Base-by-base conservation (phyloP, 2,888 invertebrate genomes). In the Parnassius smintheus region DNA sequence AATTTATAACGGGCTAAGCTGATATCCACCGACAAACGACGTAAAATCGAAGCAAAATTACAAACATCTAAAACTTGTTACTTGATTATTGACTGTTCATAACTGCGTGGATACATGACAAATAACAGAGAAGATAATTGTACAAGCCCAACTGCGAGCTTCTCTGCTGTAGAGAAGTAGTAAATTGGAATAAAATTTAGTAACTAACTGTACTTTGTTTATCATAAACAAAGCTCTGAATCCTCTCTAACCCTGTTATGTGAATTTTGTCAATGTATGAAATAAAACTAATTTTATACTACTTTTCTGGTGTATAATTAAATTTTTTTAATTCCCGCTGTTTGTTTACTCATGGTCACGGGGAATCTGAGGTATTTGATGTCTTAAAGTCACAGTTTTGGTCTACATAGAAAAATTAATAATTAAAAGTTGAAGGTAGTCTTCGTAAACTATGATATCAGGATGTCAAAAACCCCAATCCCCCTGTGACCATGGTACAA, bases 1-100 rank as follows among this genome's bases (percentile, higher is more conserved):
- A 72, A 68, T 72, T 73, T 68, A 67, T 66, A 71, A 70, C 65
- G 71, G 74, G 75, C 73, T 71, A 71, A 72, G 69, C 67, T 70
- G 68, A 71, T 66, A 67, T 66, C 70, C 74, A 74, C 75, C 66
- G 70, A 70, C 69, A 67, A 66, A 75, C 70, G 46, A 51, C 48
- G 49, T 10, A 44, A 18, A 10, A 45, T 18, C 44, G 46, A 49
- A 49, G 13, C 49, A 46, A 46, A 9, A 8, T 49, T 18, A 13
- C 12, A 49, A n/a, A 44, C 11, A 44, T 44, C 11, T 44, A 9
- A 11, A 44, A 44, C 2, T 9, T 18, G 18, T 49, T 13, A 49
- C 8, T 18, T 49, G 49, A 13, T 18, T 35, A 35, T 49, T 13
- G 7, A 49, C 13, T 13, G 49, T 9, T 49, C 2, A 13, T 49